phyloP scores from a whole-genome alignment of 2,113 vertebrate genomes.

The Platycercus adscitus region DNA sequence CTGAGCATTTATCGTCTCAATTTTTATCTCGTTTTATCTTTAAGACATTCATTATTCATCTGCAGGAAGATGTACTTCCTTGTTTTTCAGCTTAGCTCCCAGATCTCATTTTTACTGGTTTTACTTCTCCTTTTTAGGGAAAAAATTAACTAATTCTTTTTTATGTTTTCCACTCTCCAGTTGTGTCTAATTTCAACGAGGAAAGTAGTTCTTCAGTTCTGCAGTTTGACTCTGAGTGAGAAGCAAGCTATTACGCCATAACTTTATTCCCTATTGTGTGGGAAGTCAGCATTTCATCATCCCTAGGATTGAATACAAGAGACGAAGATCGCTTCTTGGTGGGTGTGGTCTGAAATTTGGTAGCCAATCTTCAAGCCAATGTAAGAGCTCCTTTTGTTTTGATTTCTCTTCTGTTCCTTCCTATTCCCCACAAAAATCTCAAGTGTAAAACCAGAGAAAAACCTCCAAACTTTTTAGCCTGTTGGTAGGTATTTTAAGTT shows the following conservation, averaged over 20 bases:
- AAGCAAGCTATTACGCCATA: not conserved
- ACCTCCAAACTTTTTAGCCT: not conserved
- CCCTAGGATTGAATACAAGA: not conserved
- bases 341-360: not conserved
- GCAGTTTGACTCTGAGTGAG: not conserved
- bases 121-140: constrained; percentile 67
- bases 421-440: not conserved
- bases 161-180: not conserved
- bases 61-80: constrained; percentile 34
- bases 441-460: not conserved
- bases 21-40: not conserved
- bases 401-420: not conserved
- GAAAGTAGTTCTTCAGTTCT: not conserved
- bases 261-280: constrained; percentile 11
- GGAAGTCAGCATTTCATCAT: constrained; percentile 30
- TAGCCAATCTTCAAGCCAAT: not conserved
- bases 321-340: not conserved
- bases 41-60: constrained; percentile 1
- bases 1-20: not conserved
- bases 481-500: not conserved
- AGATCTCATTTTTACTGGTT: constrained; percentile 56
- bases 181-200: not conserved
- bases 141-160: not conserved
- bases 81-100: constrained; percentile 44
- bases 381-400: not conserved